These are phyloP conservation scores for Tichodroma muraria DNA, from an alignment of 2,113 vertebrate genomes.

Conservation along the genomic window DNA sequence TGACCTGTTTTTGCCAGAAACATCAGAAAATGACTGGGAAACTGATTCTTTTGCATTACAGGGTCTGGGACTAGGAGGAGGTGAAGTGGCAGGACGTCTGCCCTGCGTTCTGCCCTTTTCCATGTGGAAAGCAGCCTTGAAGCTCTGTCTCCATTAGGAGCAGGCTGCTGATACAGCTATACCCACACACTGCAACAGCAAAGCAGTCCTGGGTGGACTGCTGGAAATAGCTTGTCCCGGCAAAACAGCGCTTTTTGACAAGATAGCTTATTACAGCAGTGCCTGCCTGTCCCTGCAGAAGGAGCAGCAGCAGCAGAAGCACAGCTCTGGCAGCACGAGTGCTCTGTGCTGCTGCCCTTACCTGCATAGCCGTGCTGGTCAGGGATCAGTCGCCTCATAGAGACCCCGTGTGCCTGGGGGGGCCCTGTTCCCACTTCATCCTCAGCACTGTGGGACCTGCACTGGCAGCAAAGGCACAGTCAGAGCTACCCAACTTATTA, in stretches of 20 bases:
- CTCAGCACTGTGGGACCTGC: not conserved
- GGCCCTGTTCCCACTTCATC: not conserved
- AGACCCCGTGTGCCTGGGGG: fast-evolving
- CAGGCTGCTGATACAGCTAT: conserved; percentile 50
- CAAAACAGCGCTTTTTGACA: not conserved
- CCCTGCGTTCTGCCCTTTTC: not conserved
- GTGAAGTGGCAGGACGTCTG: not conserved
- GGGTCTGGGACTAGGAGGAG: not conserved
- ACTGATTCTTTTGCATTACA: not conserved
- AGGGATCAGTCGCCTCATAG: fast-evolving
- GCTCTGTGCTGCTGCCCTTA: not conserved
- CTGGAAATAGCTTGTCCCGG: conserved; percentile 54
- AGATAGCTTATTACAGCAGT: conserved; percentile 38
- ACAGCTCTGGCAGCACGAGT: not conserved
- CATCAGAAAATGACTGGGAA: conserved; percentile 7
- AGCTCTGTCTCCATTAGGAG: conserved; percentile 39
- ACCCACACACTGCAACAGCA: not conserved
- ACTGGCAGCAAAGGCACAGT: not conserved
- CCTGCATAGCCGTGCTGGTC: fast-evolving
- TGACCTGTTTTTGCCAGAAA: conserved; percentile 21
- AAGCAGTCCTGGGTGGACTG: conserved; percentile 24
- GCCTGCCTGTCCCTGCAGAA: not conserved
- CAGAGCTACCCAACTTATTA: not conserved
- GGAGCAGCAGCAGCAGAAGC: not conserved
- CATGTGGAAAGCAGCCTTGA: conserved; percentile 9